Evolutionary conservation across 2,113 vertebrate species (phyloP), one percentile per base, ranked within the genome.

Genomic region (Albula goreensis): DNA sequence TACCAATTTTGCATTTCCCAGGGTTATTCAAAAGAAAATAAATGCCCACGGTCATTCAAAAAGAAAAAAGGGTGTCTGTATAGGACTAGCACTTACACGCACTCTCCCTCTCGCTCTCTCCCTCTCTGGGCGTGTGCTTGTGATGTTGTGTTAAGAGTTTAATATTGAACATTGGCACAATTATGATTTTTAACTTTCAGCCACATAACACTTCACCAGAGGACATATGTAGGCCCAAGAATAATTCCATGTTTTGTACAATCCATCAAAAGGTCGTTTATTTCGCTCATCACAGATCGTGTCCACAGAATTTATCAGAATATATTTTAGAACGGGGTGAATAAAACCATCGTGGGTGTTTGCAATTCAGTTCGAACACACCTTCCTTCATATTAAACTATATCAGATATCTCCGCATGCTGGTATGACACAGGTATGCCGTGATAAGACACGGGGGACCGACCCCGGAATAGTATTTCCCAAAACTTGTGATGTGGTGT

Each of bases 351-450:
- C 92, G 88, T 22, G 89, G 89, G 92, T 93, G 89, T 93, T 93
- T 93, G 87, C 91, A 89, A 91, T 92, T 93, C 88, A 89, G 57
- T 86, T 89, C 89, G 90, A 89, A 80, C 85, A 78, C 56, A 87
- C 50, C 63, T 85, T 80, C 87, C 89, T 82, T 79, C 86, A 88
- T 87, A 85, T 85, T 85, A 85, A 87, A 86, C 83, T 90, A 52
- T 89, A 92, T 93, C 91, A 91, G 91, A 92, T 91, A 89, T 90
- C 87, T 87, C 48, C 50, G 3, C 90, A 91, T 92, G 93, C 92
- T 90, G 92, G 90, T 89, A 83, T 86, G 87, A 85, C 53, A 86
- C 51, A 51, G 50, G 78, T 49, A 81, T 66, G 78, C 49, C 74
- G 10, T 66, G 86, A 83, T 60, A 84, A 85, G 87, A 86, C 3